Percentiles rank a stretch among this genome's conserved stretches.
Conservation (phyloP, 2,113 vertebrate genomes). For the Malurus alboscapulatus region DNA sequence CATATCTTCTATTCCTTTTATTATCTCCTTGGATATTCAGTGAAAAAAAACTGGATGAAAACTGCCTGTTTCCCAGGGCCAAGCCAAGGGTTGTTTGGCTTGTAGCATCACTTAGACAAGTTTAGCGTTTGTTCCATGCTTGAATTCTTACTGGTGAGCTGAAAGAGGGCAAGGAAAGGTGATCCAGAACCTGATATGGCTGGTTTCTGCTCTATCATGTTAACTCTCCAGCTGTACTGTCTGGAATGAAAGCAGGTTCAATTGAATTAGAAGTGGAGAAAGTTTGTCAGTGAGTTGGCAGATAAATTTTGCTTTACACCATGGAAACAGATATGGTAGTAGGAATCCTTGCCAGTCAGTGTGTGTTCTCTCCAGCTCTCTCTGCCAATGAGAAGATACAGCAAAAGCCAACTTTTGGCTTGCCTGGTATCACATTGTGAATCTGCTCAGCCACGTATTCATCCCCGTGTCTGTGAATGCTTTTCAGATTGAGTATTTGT, state of each 20-base stretch:
- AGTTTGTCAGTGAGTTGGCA: slow-evolving; percentile 38
- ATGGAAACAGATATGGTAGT: slow-evolving; percentile 21
- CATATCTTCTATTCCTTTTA: not conserved
- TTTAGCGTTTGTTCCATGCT: not conserved
- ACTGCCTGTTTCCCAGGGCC: not conserved
- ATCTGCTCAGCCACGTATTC: not conserved
- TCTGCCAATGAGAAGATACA: not conserved
- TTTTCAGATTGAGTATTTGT: not conserved
- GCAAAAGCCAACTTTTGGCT: slow-evolving; percentile 5
- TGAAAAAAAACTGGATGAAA: slow-evolving; percentile 9
- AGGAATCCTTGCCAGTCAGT: not conserved
- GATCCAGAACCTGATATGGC: slow-evolving; percentile 35
- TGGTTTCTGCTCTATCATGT: slow-evolving; percentile 21
- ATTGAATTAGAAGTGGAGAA: slow-evolving; percentile 31
- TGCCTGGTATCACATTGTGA: not conserved
- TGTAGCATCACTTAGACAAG: not conserved
- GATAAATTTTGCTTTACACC: slow-evolving; percentile 26
- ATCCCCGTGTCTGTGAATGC: not conserved
- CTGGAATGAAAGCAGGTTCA: slow-evolving; percentile 12
- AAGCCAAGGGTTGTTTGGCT: not conserved
- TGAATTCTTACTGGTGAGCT: slow-evolving; percentile 7
- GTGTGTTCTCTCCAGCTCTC: not conserved
- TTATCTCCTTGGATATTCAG: not conserved
- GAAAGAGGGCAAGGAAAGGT: slow-evolving; percentile 37
- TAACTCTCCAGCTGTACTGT: slow-evolving; percentile 13